Evolutionary conservation across 2,888 invertebrate genomes (phyloP).

Genomic region (Pasiphila rectangulata): DNA sequence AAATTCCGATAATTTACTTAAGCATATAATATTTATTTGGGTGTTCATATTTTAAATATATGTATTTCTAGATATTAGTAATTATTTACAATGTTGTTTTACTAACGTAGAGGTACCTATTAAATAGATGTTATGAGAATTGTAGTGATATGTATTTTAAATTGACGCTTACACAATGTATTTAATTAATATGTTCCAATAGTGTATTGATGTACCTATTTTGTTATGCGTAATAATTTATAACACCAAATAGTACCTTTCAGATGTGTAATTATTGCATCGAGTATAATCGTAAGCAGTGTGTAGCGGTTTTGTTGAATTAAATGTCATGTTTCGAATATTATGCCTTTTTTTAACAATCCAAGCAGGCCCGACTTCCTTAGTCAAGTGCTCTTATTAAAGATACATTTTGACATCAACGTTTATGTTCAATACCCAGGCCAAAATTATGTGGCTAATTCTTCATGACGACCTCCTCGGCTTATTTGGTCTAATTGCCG

Average conservation of each 20-base stretch:
- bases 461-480: no score
- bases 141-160: slow-evolving; percentile 50
- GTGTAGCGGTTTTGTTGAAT: slow-evolving; percentile 78
- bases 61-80: slow-evolving; percentile 1
- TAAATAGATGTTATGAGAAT: slow-evolving; percentile 37
- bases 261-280: slow-evolving; percentile 63
- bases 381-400: no score
- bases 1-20: slow-evolving; percentile 1
- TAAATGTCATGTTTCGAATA: slow-evolving; percentile 74
- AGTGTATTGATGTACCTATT: slow-evolving; percentile 52
- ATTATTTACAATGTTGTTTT: slow-evolving; percentile 13
- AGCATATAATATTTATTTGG: background rate
- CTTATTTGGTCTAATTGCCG: no score
- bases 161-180: slow-evolving; percentile 54
- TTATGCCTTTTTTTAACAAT: slow-evolving; percentile 24
- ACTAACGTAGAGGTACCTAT: slow-evolving; percentile 35
- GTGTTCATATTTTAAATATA: slow-evolving; percentile 11
- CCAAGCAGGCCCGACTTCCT: background rate
- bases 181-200: slow-evolving; percentile 57
- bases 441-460: no score
- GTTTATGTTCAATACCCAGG: no score
- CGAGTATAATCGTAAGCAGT: slow-evolving; percentile 57
- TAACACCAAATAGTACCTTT: slow-evolving; percentile 77
- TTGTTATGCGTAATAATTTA: slow-evolving; percentile 65
- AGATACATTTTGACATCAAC: no score